These are phyloP conservation scores for Spermophilus dauricus DNA, from an alignment of 2,113 vertebrate genomes.

Conservation along the genomic window DNA sequence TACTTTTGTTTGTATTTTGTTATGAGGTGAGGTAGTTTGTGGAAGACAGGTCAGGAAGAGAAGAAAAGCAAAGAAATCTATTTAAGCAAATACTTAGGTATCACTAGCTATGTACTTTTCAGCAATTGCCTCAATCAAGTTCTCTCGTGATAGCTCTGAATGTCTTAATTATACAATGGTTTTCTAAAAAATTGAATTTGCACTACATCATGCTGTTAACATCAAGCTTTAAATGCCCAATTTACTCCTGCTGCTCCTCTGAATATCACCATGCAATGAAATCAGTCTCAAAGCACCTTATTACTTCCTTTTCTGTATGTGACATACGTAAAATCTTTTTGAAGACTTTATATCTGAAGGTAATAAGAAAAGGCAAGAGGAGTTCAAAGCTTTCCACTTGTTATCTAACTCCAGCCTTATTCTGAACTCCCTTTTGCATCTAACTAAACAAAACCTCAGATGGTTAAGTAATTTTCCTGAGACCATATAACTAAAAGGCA, in stretches of 20 bases:
- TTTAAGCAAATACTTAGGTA: neutral
- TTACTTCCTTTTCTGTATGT: neutral
- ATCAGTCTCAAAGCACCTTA: slow-evolving; percentile 2
- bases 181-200: slow-evolving; percentile 46
- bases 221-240: neutral
- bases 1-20: slow-evolving; percentile 39
- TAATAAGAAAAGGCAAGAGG: neutral
- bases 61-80: slow-evolving; percentile 5
- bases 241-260: neutral
- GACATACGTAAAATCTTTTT: neutral
- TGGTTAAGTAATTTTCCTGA: neutral
- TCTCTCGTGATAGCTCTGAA: slow-evolving; percentile 22
- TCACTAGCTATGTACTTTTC: neutral
- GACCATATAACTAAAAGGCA: neutral
- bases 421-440: slow-evolving; percentile 13
- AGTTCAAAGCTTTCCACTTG: neutral
- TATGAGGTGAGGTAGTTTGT: neutral
- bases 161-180: slow-evolving; percentile 8
- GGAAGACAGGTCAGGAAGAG: neutral
- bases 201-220: neutral
- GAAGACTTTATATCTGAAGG: neutral
- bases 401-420: neutral
- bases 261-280: neutral
- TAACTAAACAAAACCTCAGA: slow-evolving; percentile 49
- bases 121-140: slow-evolving; percentile 16